Base-by-base conservation (phyloP, 2,113 vertebrate species). In the Merops nubicus region DNA sequence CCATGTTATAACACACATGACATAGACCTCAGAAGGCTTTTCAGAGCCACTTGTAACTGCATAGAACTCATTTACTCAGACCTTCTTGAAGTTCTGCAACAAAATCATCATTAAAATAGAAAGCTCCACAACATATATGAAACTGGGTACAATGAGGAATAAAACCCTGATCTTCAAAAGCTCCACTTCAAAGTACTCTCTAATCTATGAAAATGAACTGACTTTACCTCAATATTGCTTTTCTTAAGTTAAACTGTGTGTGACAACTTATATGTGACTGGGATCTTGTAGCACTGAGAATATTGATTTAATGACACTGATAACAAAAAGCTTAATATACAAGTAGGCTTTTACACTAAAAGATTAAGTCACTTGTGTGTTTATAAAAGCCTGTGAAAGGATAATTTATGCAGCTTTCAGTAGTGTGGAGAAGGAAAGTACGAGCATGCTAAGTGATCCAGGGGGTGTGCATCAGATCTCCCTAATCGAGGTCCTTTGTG, bases 271-370 rank as follows among this genome's bases (percentile, higher is more conserved):
- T 51, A 33, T 89, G 77, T 79, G 91, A 69, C 75, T 91, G 77
- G 86, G 91, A 93, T 85, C 47, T 88, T 40, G 43, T 29, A 77
- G 65, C 88, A 73, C 45, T 31, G 74, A 86, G 86, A 22, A 48
- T 95, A 94, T 96, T 92, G 95, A 97, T 96, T 97, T 97, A 94
- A 95, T 94, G 90, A 88, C 96, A 96, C 16, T 43, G 64, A 92
- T 85, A 96, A 73, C 82, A 83, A 53, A 85, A 85, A 84, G 74
- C 72, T 95, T 94, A 85, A 95, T 93, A 93, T 36, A 78, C 65
- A 93, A 79, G 57, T 28, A 56, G 54, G 77, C 57, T 76, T 87
- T 89, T 79, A 42, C 74, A 48, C 26, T 50, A 38, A 62, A 75
- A 85, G 69, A 92, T 92, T 69, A 91, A 93, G 88, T 82, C 76